A percentile compares a stretch with the other conserved stretches of the same genome.
Conservation (phyloP, 2,888 invertebrate genomes). For the Athalia circularis region DNA sequence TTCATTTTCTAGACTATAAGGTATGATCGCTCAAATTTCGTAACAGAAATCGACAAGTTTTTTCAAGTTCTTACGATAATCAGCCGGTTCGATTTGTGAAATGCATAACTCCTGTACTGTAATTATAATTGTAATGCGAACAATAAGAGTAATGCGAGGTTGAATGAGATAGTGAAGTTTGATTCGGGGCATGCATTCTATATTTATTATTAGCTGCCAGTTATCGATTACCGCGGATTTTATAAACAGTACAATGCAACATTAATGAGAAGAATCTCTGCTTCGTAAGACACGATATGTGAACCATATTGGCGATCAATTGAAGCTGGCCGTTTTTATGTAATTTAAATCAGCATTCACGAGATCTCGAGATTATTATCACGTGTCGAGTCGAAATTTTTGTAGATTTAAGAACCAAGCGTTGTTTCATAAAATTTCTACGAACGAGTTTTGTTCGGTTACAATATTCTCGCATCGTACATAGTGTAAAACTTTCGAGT, state of each 20-base stretch:
- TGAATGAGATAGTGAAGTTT: neutral
- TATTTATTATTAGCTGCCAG: conserved; percentile 14
- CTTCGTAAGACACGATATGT: neutral
- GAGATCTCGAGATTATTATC: neutral
- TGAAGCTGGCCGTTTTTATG: neutral
- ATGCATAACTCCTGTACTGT: no score
- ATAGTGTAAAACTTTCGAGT: neutral
- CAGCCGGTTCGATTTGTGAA: no score
- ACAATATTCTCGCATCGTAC: neutral
- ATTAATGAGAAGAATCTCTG: neutral
- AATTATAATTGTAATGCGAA: no score
- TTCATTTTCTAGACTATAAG: neutral
- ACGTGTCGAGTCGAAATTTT: neutral
- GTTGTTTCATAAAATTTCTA: neutral
- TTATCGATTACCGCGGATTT: neutral
- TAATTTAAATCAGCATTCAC: neutral
- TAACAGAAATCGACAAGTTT: neutral
- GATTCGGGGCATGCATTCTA: neutral
- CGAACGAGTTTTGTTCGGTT: conserved; percentile 3
- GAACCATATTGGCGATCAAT: neutral
- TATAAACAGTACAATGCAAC: neutral
- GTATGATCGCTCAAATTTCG: neutral
- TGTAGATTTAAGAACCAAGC: no score
- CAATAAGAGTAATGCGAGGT: no score
- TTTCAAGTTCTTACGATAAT: no score